Evolutionary conservation across 1,140 invertebrate genomes (phyloP), one percentile per base, ranked within the genome.

Genomic region (Alviniconcha marisindica): DNA sequence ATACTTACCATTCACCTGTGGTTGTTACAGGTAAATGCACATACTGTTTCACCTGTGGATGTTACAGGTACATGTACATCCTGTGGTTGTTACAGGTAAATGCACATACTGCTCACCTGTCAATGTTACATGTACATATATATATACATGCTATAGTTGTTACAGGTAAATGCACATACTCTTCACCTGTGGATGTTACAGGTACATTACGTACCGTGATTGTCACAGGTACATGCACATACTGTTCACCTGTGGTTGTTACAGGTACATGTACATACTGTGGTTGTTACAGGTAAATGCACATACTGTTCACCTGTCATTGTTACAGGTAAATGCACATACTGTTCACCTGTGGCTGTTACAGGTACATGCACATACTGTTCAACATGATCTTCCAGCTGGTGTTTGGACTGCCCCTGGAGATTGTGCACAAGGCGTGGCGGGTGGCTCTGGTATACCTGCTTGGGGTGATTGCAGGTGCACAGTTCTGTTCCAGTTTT

Each of bases 401-500:
- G 74, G 94, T 98, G 90, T 94, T 99, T 71, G 98, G 98, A 2
- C 95, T 99, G 33, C 97, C 97, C 0, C 91, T 99, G 77, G 98
- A 99, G 93, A 96, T 99, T 96, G 98, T 99, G 15, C 98, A 99
- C 92, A 96, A 96, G 87, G 98, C 97, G 96, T 98, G 97, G 97
- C 94, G 97, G 74, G 96, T 99, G 3, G 93, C 96, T 10, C 77
- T 92, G 14, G 90, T 93, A 18, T 93, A 93, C 83, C 66, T 91
- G 31, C 80, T 91, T n/a, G 93, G 93, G 44, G 92, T 92, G 15
- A 87, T 93, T 79, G 92, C 92, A 85, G 92, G 92, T 93, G 78
- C 74, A 83, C 83, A 36, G 69, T 31, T 24, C 42, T 76, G 38
- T 40, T 76, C 18, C 18, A 18, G 44, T 48, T 48, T 48, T 48